These are phyloP conservation scores for Drosophila yooni DNA, from an alignment of 2,888 invertebrate species.

Conservation along the genomic window DNA sequence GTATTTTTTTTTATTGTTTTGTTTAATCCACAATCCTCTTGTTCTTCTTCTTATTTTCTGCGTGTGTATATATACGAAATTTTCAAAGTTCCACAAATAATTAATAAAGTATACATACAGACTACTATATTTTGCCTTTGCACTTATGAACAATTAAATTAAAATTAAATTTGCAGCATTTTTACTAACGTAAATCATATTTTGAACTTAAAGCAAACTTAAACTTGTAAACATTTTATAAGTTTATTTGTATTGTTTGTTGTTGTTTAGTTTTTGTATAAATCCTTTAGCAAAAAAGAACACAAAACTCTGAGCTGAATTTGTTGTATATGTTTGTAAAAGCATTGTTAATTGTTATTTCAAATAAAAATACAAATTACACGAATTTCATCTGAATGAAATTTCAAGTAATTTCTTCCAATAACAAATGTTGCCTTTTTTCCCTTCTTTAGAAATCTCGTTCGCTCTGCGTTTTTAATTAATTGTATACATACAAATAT, in stretches of 20 bases:
- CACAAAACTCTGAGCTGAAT: conserved; percentile 65
- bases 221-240: conserved; percentile 67
- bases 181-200: conserved; percentile 71
- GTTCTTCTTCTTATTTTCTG: conserved; percentile 23
- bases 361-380: conserved; percentile 44
- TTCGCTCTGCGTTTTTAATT: conserved; percentile 38
- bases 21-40: conserved; percentile 52
- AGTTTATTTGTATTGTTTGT: conserved; percentile 46
- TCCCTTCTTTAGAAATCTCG: conserved; percentile 27
- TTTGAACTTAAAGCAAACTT: conserved; percentile 77
- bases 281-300: conserved; percentile 74
- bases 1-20: conserved; percentile 40
- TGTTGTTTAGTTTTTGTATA: conserved; percentile 52
- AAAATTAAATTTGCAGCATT: conserved; percentile 77
- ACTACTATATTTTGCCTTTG: conserved; percentile 67
- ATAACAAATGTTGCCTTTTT: conserved; percentile 44
- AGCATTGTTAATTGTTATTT: conserved; percentile 44
- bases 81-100: conserved; percentile 68
- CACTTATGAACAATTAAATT: conserved; percentile 64
- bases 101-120: conserved; percentile 59
- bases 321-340: conserved; percentile 34
- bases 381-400: conserved; percentile 44
- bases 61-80: conserved; percentile 37
- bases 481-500: conserved; percentile 16
- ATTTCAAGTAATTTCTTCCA: conserved; percentile 45